Conservation (phyloP, 37 sponge, comb jelly and placozoan species). For the Lycopodina hypogea region DNA sequence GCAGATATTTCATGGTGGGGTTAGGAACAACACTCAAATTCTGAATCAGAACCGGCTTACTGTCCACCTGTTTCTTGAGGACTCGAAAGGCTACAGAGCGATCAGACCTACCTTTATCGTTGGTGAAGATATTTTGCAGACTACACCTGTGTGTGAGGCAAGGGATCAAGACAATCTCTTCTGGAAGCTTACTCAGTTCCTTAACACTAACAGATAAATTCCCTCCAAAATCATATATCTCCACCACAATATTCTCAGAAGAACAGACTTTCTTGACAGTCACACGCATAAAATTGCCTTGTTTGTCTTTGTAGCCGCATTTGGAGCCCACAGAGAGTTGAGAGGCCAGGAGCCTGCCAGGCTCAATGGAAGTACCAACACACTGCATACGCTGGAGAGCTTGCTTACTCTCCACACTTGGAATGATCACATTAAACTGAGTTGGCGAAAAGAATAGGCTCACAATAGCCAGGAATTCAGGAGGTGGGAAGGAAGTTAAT, state of each 20-base stretch:
- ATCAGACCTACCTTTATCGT: neutral
- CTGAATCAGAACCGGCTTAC: neutral
- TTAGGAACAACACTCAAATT: neutral
- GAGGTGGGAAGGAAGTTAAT: constrained; percentile 6
- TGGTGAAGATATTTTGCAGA: neutral
- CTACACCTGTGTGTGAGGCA: neutral
- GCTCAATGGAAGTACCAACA: neutral
- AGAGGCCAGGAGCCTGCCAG: neutral
- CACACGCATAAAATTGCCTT: constrained; percentile 8
- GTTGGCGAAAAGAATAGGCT: neutral
- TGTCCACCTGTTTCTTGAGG: neutral
- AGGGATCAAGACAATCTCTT: constrained; percentile 22
- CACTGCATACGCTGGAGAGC: constrained; percentile 3
- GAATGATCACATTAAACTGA: constrained; percentile 15
- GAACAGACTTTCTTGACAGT: neutral
- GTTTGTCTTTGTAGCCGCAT: constrained; percentile 20
- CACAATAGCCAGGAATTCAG: constrained; percentile 18
- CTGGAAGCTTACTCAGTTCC: constrained; percentile 19
- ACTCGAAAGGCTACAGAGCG: neutral
- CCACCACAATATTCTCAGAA: neutral
- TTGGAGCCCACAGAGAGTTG: constrained; percentile 16
- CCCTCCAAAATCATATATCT: constrained; percentile 16
- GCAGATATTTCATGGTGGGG: neutral
- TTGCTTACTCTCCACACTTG: constrained; percentile 32
- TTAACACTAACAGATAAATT: neutral